Conservation (phyloP, 2,113 vertebrate species). For the Rhagologus leucostigma region DNA sequence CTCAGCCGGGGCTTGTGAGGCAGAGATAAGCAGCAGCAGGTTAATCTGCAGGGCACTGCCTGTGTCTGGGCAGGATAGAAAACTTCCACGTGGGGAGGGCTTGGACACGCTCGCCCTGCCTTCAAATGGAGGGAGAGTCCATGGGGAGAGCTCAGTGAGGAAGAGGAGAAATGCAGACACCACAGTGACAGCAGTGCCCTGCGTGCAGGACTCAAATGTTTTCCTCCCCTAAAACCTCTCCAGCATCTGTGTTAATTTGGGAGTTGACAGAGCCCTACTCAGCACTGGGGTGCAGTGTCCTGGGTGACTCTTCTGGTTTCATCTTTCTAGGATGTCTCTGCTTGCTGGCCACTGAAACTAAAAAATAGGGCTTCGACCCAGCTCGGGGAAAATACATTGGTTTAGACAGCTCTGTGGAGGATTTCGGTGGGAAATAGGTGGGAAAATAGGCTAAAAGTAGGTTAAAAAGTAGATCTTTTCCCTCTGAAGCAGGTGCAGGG, state of each 20-base stretch:
- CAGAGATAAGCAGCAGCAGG: not conserved
- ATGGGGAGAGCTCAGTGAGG: not conserved
- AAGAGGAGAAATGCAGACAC: not conserved
- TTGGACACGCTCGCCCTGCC: accelerated
- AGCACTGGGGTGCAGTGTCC: not conserved
- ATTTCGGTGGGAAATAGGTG: not conserved
- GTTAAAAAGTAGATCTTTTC: not conserved
- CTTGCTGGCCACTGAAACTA: not conserved
- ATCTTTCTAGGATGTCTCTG: not conserved
- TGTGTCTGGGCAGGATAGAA: not conserved
- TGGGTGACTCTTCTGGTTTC: not conserved
- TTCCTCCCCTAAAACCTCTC: not conserved
- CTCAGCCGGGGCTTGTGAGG: not conserved
- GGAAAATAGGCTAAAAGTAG: not conserved
- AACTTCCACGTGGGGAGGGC: not conserved
- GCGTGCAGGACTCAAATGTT: not conserved
- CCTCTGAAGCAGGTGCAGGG: not conserved
- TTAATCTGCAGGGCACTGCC: not conserved
- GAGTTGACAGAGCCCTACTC: not conserved
- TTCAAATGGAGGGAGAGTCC: not conserved
- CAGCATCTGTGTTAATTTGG: not conserved
- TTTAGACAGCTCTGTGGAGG: not conserved
- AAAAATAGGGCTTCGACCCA: not conserved
- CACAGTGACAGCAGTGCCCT: accelerated
- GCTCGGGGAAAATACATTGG: not conserved